phyloP scores from a whole-genome alignment of 2,797 vertebrate species.

The Pseudochirops cupreus region DNA sequence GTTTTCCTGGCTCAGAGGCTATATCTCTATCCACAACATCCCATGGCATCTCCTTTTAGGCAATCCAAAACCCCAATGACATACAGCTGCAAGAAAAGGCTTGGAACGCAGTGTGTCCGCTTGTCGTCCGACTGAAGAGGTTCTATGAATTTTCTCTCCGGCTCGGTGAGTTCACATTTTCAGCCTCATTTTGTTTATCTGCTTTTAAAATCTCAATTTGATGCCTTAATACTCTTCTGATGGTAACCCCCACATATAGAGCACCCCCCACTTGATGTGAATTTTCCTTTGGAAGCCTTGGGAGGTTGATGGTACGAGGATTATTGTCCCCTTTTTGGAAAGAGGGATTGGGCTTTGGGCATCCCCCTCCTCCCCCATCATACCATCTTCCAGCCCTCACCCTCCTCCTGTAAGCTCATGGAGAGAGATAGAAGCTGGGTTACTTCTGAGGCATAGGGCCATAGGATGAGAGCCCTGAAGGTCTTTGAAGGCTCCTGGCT shows the following conservation, averaged over 20 bases:
- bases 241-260: accelerated
- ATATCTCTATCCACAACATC: not conserved
- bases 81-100: constrained; percentile 95
- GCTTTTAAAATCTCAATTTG: not conserved
- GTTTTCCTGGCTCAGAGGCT: not conserved
- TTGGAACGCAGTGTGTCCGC: constrained; percentile 97
- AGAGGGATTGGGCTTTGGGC: not conserved
- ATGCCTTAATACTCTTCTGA: not conserved
- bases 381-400: not conserved
- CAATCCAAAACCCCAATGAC: constrained; percentile 97
- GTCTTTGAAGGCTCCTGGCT: not conserved
- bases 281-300: not conserved
- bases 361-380: not conserved
- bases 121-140: constrained; percentile 96
- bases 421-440: not conserved
- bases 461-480: not conserved
- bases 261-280: not conserved
- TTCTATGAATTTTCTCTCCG: constrained; percentile 98
- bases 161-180: constrained; percentile 88
- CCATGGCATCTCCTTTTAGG: constrained; percentile 84
- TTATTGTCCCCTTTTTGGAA: not conserved
- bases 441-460: not conserved
- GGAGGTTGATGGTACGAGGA: not conserved
- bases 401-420: not conserved
- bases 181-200: not conserved